These are phyloP conservation scores for Hydrotaea diabolus DNA, from an alignment of 2,888 invertebrate species.

Conservation along the genomic window DNA sequence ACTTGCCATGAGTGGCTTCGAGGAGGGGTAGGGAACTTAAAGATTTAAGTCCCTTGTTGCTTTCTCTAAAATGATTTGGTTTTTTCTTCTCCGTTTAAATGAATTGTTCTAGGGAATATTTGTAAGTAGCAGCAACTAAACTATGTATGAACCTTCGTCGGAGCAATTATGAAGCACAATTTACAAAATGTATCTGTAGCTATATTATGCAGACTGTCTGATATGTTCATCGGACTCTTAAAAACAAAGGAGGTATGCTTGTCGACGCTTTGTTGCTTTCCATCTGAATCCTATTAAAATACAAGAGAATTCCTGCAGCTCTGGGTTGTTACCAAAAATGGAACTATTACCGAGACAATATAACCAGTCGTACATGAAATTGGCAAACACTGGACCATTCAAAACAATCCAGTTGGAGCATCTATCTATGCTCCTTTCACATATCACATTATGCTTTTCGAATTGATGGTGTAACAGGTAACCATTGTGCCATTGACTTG, in stretches of 20 bases:
- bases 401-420: neutral
- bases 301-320: neutral
- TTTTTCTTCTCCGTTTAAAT: neutral
- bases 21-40: neutral
- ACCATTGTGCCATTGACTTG: constrained; percentile 18
- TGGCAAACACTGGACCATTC: constrained; percentile 39
- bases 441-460: constrained; percentile 30
- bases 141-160: too few relatives aligned
- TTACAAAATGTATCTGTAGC: constrained; percentile 25
- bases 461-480: constrained; percentile 55
- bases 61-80: neutral
- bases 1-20: neutral
- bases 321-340: constrained; percentile 1
- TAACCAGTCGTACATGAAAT: constrained; percentile 61
- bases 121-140: neutral
- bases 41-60: constrained; percentile 13
- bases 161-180: neutral
- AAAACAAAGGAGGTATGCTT: constrained; percentile 32
- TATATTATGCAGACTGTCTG: constrained; percentile 3
- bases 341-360: constrained; percentile 13
- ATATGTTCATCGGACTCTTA: neutral
- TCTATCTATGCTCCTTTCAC: neutral
- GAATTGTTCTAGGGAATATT: neutral
- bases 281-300: constrained; percentile 40
- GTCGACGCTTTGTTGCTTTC: constrained; percentile 34